These are phyloP conservation scores for Corythornis cristatus DNA, from an alignment of 2,113 vertebrate genomes.

Conservation along the genomic window DNA sequence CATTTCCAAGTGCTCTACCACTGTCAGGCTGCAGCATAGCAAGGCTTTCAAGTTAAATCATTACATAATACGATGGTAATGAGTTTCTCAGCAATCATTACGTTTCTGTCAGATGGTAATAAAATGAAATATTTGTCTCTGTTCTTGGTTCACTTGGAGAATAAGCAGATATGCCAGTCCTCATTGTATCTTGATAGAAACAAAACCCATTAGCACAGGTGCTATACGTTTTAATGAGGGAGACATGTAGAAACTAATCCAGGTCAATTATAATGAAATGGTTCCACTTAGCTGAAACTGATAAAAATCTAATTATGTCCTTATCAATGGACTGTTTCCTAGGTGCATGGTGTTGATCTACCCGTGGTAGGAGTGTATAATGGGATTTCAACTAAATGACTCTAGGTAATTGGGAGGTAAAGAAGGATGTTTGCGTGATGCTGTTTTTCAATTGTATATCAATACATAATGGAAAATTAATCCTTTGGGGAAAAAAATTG, in stretches of 20 bases:
- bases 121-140: constrained; percentile 72
- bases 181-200: constrained; percentile 74
- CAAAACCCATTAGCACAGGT: constrained; percentile 75
- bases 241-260: constrained; percentile 71
- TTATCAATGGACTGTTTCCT: constrained; percentile 21
- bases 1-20: not conserved
- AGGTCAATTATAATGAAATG: constrained; percentile 71
- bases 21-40: constrained; percentile 27
- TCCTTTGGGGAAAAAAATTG: not conserved
- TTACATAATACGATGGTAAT: constrained; percentile 74
- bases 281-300: constrained; percentile 61
- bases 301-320: constrained; percentile 68
- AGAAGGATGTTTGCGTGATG: not conserved
- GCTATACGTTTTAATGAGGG: constrained; percentile 69
- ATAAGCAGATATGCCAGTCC: constrained; percentile 74
- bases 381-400: not conserved
- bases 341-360: not conserved
- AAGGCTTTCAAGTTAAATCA: constrained; percentile 72
- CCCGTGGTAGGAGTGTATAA: not conserved
- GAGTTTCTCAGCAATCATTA: constrained; percentile 77
- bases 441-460: not conserved
- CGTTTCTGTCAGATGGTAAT: constrained; percentile 76
- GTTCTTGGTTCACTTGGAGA: constrained; percentile 44
- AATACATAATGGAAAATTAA: not conserved
- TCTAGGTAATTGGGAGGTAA: not conserved